Percentiles rank a stretch among this genome's conserved stretches.
These are phyloP conservation scores for Petrocephalus zakoni DNA, from an alignment of 2,113 vertebrate species.

Conservation along the genomic window DNA sequence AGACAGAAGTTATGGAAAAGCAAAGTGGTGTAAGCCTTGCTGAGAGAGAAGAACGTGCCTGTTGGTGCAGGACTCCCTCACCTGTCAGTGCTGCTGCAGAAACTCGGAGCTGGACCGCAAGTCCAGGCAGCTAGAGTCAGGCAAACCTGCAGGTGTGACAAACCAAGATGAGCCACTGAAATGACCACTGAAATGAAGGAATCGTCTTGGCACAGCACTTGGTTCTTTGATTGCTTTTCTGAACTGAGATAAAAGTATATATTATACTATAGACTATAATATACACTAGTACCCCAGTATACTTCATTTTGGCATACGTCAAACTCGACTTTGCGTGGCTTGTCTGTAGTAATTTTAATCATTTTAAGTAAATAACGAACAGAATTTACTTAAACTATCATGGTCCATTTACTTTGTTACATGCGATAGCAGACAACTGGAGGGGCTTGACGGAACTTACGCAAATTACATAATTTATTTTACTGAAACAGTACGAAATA, in stretches of 20 bases:
- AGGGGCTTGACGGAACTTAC: too few relatives aligned
- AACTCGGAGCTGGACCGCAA: slow-evolving; percentile 92
- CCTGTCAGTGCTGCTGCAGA: slow-evolving; percentile 98
- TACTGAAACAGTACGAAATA: too few relatives aligned
- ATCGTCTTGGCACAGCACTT: slow-evolving; percentile 89
- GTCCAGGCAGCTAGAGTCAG: slow-evolving; percentile 95
- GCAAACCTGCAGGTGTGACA: slow-evolving; percentile 93
- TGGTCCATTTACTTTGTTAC: too few relatives aligned
- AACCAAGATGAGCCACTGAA: slow-evolving; percentile 77
- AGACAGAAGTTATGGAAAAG: slow-evolving; percentile 80
- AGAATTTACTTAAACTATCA: too few relatives aligned
- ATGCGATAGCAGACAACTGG: too few relatives aligned
- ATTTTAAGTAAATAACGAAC: too few relatives aligned
- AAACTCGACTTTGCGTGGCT: too few relatives aligned
- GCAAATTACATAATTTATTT: too few relatives aligned
- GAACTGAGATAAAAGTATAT: slow-evolving; percentile 64
- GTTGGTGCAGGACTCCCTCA: slow-evolving; percentile 90
- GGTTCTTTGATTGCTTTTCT: slow-evolving; percentile 87
- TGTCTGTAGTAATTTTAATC: too few relatives aligned
- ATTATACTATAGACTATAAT: too few relatives aligned
- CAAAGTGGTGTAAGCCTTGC: slow-evolving; percentile 90
- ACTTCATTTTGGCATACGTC: too few relatives aligned
- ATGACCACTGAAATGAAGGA: slow-evolving; percentile 74
- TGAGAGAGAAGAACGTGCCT: slow-evolving; percentile 88
- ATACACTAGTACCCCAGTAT: too few relatives aligned